Evolutionary conservation across 1,140 invertebrate species (phyloP), one percentile per base, ranked within the genome.

Genomic region (Micrasema minimum): DNA sequence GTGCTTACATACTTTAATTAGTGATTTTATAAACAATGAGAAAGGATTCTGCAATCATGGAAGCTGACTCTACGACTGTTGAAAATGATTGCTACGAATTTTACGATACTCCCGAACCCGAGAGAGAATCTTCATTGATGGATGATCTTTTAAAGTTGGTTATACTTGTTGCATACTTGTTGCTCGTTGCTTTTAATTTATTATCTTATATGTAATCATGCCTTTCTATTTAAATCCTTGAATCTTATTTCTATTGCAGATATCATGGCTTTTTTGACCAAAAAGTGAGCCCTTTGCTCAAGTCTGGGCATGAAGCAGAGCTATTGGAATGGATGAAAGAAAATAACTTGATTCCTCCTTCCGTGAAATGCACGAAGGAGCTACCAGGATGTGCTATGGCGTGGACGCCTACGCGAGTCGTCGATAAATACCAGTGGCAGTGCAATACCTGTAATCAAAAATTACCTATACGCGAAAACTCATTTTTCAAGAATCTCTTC

Each of bases 401-500:
- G 2, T 66, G 68, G 65, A 65, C 45, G 1, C 14, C 57, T 1
- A 53, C 71, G 1, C 72, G 68, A 69, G 74, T 75, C 10, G 71
- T 75, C 2, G 74, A 75, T 38, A 75, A 75, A 59, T 75, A 50
- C 43, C 74, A 73, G 20, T 75, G 74, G 74, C 67, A 75, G 12
- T 75, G 74, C 37, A 68, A 69, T 53, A 50, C 10, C 23, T 75
- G 74, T 16, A 70, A 75, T 22, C 68, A 68, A 26, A 75, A 72
- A 53, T 22, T 61, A n/a, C 59, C 65, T 5, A 68, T 75, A 11
- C 41, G 74, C 43, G 74, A 75, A 41, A 73, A 75, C 51, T 73
- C 74, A 1, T 68, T 75, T 41, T 75, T 75, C 69, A 75, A 75
- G 53, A 75, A 73, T 51, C 22, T 73, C 11, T 71, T 57, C 31